These are phyloP conservation scores for Tokudaia muenninki DNA, from an alignment of 2,797 vertebrate species.

Conservation along the genomic window DNA sequence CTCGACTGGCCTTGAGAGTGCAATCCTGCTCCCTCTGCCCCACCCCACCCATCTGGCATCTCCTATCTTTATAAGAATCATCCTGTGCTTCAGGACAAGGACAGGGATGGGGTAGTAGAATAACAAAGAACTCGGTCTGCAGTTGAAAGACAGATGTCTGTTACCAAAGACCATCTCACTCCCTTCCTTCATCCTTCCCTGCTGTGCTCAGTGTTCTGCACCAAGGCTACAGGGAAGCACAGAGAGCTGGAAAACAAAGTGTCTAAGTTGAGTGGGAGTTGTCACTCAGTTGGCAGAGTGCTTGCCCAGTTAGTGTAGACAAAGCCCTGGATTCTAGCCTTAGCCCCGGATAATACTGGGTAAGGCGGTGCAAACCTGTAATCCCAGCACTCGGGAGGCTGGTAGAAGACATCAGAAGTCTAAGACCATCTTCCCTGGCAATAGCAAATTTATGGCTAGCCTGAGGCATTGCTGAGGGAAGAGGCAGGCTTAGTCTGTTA, in stretches of 20 bases:
- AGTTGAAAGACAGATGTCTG: not conserved
- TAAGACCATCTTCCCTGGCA: not conserved
- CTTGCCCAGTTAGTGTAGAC: not conserved
- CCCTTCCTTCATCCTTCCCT: not conserved
- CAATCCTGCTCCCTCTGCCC: not conserved
- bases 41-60: not conserved
- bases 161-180: not conserved
- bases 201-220: not conserved
- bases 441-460: not conserved
- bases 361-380: not conserved
- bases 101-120: not conserved
- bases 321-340: not conserved
- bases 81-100: not conserved
- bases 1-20: not conserved
- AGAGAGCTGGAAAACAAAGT: not conserved
- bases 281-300: not conserved
- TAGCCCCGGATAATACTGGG: not conserved
- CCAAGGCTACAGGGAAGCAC: not conserved
- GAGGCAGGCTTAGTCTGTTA: not conserved
- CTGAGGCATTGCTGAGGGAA: not conserved
- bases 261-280: not conserved
- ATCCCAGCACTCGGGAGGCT: not conserved
- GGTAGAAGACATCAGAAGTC: not conserved
- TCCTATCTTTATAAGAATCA: not conserved
- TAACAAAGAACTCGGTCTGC: not conserved